These are phyloP conservation scores for Megaceryle alcyon DNA, from an alignment of 2,797 vertebrate genomes.

Conservation along the genomic window DNA sequence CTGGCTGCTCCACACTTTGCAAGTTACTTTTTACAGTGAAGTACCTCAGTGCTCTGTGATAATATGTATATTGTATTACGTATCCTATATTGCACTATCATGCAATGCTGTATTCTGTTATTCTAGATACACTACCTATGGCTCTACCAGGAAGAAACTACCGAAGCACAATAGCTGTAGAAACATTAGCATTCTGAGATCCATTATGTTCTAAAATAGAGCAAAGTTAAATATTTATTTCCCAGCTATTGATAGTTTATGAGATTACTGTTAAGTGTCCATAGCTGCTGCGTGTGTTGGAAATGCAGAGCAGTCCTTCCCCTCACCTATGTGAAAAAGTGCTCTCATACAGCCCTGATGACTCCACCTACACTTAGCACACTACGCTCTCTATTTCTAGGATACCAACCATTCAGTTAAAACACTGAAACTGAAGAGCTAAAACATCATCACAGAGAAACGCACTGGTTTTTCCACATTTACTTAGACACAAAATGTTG, in stretches of 20 bases:
- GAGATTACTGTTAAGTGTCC: neutral
- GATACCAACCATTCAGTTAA: neutral
- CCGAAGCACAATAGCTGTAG: neutral
- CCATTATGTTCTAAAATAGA: neutral
- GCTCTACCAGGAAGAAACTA: neutral
- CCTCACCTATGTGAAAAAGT: neutral
- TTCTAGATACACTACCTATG: neutral
- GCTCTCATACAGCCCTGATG: neutral
- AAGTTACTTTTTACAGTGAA: neutral
- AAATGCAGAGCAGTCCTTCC: neutral
- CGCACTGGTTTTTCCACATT: neutral
- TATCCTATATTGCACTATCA: neutral
- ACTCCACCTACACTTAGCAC: neutral
- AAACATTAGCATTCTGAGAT: neutral
- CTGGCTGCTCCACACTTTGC: neutral
- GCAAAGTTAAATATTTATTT: slow-evolving; percentile 54
- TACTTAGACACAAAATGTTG: neutral
- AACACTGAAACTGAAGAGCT: neutral
- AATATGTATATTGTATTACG: neutral
- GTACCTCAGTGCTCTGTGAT: neutral
- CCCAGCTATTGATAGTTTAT: neutral
- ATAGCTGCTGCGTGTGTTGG: neutral
- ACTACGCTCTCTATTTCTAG: neutral
- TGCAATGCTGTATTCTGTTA: neutral
- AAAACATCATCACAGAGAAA: neutral